Base-by-base conservation (phyloP, 2,797 vertebrate species). In the Leptatherina wallacei region DNA sequence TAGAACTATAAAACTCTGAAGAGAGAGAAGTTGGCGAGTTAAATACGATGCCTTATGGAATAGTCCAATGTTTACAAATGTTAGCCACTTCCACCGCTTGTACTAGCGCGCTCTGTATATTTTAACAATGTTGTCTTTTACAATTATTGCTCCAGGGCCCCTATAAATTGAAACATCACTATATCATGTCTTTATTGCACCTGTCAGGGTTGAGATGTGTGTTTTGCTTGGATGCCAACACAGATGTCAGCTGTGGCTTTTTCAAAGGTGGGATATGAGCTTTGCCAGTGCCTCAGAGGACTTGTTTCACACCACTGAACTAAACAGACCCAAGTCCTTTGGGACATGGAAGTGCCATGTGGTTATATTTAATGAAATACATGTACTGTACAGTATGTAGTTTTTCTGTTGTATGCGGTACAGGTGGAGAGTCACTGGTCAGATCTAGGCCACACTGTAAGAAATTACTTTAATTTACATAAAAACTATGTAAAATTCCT, bases 151-250 rank as follows among this genome's bases (percentile, higher is more conserved):
- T 57, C 22, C 71, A 55, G 58, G 79, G 51, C 32, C 57, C 29
- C 30, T 59, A 24, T 32, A 66, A 76, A 88, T 74, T 72, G 32
- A 92, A 70, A 66, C 70, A 51, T 84, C 90, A 83, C 67, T 84
- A 56, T 77, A 85, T 85, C 13, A 84, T 80, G 44, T 80, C 67
- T 87, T 94, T 89, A 89, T 85, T 77, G 71, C 90, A 69, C 85
- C 83, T 86, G 65, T 89, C 82, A 82, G 81, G 71, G 54, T 69
- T 42, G 44, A 89, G 59, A 63, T 88, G 52, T 80, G 49, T 90
- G 54, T 82, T 33, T 16, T 87, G 71, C 73, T 65, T 66, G 2
- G 68, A 20, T 69, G 73, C 76, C 89, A 90, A 73, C 85, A 64
- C 87, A 91, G 85, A 80, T 93, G 81, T 91, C 83, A 38, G 55